Base-by-base conservation (phyloP, 1,140 invertebrate species). In the Drosophila ambigua region DNA sequence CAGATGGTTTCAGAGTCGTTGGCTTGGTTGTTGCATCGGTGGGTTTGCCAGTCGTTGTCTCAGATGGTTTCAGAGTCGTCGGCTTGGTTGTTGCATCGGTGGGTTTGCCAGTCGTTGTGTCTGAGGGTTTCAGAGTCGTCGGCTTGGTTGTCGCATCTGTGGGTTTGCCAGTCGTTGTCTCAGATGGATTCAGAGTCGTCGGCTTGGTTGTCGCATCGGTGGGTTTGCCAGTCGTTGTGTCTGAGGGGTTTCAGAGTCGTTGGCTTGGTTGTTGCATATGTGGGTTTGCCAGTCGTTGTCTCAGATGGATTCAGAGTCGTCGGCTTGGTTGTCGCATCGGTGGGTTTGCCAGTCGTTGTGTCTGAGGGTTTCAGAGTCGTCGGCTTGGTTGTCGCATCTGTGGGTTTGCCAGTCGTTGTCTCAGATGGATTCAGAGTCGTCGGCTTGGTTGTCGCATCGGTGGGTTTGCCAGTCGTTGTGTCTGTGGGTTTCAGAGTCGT, bases 171-270 rank as follows among this genome's bases (percentile, higher is more conserved):
- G 41, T 28, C 4, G 53, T 55, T 5, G 9, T 13, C 11, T 55
- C 53, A 0, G 53, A 24, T 9, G 53, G 53, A 5, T 44, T 55
- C 16, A 16, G 16, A 16, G 16, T 16, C 16, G 16, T 16, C 1
- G 16, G 16, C 13, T 55, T 55, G 6, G 39, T 15, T 0, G 52
- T 55, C n/a, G 9, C 11, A 16, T 55, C 52, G 2, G 52, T 43
- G 2, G 52, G 52, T n/a, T 55, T 55, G 5, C 9, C 7, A 43
- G 52, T 55, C 13, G 52, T 52, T 0, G 50, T 26, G 15, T 52
- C 50, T 0, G 31, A 24, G 0, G 39, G 39, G 6, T 44, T 55
- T 4, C 20, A 20, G 20, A 20, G 20, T 20, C 20, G 20, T 20
- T 20, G 20, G 20, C 20, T 54, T 20, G 5, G 23, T 24, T 24